Conservation (phyloP, 1,140 invertebrate species). For the Aporrectodea caliginosa region DNA sequence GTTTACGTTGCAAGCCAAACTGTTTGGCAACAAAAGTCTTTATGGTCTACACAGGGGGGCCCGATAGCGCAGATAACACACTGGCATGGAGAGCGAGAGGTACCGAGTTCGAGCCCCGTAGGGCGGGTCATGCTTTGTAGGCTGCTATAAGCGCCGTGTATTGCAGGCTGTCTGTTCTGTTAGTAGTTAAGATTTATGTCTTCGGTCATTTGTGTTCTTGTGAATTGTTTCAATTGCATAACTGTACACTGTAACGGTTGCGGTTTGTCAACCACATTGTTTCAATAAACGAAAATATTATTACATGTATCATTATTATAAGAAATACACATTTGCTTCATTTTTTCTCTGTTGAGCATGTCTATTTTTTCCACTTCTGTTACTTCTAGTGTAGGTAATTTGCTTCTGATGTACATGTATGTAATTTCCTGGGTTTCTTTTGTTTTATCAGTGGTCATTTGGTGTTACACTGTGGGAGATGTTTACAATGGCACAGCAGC, state of each 20-base stretch:
- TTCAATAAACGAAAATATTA: too few species aligned
- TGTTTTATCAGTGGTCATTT: slow-evolving; percentile 76
- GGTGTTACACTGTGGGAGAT: slow-evolving; percentile 92
- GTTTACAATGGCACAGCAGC: slow-evolving; percentile 81
- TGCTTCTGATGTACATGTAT: slow-evolving; percentile 37
- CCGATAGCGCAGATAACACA: not conserved
- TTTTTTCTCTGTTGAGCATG: not conserved
- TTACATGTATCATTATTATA: not conserved
- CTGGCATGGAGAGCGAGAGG: too few species aligned
- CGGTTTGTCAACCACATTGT: too few species aligned
- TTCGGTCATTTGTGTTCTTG: too few species aligned
- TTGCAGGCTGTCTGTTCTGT: too few species aligned
- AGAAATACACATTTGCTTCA: not conserved
- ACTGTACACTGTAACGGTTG: too few species aligned
- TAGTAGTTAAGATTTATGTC: too few species aligned
- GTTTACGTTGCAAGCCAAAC: too few species aligned
- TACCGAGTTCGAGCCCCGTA: too few species aligned
- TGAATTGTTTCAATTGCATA: too few species aligned
- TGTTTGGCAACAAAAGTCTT: not conserved
- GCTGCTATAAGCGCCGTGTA: too few species aligned
- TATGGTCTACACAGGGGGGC: not conserved
- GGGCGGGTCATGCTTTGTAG: too few species aligned
- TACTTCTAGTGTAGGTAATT: slow-evolving; percentile 13
- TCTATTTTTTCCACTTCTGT: not conserved
- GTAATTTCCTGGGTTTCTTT: not conserved